Conservation (phyloP, 2,888 invertebrate genomes). For the Lacanobia oleracea region DNA sequence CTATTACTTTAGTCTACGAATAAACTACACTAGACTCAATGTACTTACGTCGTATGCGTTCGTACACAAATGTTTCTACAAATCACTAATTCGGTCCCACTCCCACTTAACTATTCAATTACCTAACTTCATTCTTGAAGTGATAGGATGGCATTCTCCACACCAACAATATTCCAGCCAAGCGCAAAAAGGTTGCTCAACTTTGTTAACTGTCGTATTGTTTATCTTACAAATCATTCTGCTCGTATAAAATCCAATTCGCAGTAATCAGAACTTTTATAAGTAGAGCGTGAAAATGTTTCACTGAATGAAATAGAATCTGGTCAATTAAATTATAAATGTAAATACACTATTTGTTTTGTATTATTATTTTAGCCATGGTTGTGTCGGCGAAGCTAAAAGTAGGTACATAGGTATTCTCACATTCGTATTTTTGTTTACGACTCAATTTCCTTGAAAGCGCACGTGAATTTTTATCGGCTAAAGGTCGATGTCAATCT, state of each 20-base stretch:
- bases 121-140: slow-evolving; percentile 8
- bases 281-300: slow-evolving; percentile 37
- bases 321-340: slow-evolving; percentile 16
- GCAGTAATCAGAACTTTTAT: slow-evolving; percentile 48
- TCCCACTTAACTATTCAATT: slow-evolving; percentile 4
- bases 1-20: slow-evolving; percentile 31
- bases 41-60: slow-evolving; percentile 9
- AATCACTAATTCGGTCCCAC: background rate
- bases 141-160: slow-evolving; percentile 5
- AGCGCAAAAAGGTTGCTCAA: slow-evolving; percentile 43
- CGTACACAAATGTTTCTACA: background rate
- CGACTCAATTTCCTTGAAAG: background rate
- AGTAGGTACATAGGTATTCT: too few relatives aligned
- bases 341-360: slow-evolving; percentile 12
- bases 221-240: slow-evolving; percentile 50
- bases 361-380: slow-evolving; percentile 7
- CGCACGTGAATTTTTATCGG: slow-evolving; percentile 1
- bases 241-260: slow-evolving; percentile 47
- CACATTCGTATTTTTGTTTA: background rate
- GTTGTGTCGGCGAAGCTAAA: background rate
- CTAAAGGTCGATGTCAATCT: background rate
- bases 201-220: slow-evolving; percentile 44
- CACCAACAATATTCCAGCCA: slow-evolving; percentile 30
- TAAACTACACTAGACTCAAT: slow-evolving; percentile 26
- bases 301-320: slow-evolving; percentile 33